A percentile compares a stretch with the other conserved stretches of the same genome.
phyloP scores from a whole-genome alignment of 2,888 invertebrate species.

The Proisotoma minuta region DNA sequence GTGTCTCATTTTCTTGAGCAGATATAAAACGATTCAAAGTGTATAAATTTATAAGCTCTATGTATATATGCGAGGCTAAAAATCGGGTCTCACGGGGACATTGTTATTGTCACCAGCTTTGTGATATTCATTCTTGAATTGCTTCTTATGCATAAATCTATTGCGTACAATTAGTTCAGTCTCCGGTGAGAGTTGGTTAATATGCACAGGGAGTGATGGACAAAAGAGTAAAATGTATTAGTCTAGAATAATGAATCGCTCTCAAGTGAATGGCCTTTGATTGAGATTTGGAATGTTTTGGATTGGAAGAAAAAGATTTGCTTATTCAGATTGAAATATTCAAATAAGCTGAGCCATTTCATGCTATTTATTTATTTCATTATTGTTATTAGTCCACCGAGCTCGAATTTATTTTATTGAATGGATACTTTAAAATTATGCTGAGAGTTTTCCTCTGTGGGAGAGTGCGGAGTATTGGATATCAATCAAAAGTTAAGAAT shows the following conservation, averaged over 20 bases:
- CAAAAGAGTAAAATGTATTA: constrained; percentile 8
- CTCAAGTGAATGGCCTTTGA: background rate
- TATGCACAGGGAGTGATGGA: constrained; percentile 20
- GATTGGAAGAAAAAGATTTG: background rate
- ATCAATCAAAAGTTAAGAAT: constrained; percentile 20
- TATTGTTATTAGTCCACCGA: background rate
- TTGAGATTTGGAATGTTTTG: background rate
- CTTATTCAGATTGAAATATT: background rate
- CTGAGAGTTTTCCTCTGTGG: constrained; percentile 1
- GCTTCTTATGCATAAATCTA: too few relatives aligned
- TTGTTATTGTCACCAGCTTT: too few relatives aligned
- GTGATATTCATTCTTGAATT: too few relatives aligned
- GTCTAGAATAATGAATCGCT: background rate
- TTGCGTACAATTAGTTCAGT: background rate
- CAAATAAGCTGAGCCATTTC: background rate
- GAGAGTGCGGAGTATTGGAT: constrained; percentile 11
- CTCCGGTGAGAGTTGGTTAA: constrained; percentile 8
- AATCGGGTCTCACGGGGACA: too few relatives aligned
- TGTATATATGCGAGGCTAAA: too few relatives aligned
- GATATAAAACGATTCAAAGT: too few relatives aligned
- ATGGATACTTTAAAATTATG: too few relatives aligned
- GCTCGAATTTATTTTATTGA: constrained; percentile 4
- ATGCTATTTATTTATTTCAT: background rate
- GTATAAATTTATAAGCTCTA: too few relatives aligned
- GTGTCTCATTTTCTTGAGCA: too few relatives aligned